Conservation (phyloP, 2,888 invertebrate genomes). For the Cheilosia urbana region DNA sequence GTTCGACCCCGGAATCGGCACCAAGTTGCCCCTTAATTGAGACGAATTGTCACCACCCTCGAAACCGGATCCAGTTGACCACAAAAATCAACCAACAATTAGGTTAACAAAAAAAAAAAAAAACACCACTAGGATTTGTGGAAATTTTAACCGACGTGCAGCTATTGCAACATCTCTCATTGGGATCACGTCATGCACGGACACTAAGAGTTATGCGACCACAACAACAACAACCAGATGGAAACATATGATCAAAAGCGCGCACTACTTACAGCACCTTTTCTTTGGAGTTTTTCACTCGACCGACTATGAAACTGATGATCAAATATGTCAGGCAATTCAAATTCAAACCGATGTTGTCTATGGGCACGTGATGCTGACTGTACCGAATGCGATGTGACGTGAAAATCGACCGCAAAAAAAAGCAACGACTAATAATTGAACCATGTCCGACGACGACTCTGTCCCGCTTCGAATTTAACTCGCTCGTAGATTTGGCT, state of each 20-base stretch:
- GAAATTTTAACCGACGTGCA: background rate
- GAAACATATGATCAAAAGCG: slow-evolving; percentile 52
- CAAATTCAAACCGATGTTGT: slow-evolving; percentile 69
- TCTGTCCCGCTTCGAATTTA: slow-evolving; percentile 11
- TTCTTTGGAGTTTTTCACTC: slow-evolving; percentile 58
- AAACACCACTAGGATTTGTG: background rate
- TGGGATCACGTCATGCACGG: slow-evolving; percentile 57
- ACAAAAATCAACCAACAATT: slow-evolving; percentile 34
- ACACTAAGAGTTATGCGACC: slow-evolving; percentile 3
- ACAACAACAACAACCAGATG: slow-evolving; percentile 58
- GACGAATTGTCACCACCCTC: background rate
- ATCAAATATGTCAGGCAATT: slow-evolving; percentile 65
- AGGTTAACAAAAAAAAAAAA: background rate
- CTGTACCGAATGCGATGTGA: slow-evolving; percentile 63
- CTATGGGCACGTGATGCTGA: slow-evolving; percentile 64
- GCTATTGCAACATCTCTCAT: slow-evolving; percentile 29
- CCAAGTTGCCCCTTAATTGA: background rate
- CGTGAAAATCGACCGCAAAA: slow-evolving; percentile 69
- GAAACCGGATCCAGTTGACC: slow-evolving; percentile 29
- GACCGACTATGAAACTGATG: slow-evolving; percentile 66
- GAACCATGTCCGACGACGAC: slow-evolving; percentile 1
- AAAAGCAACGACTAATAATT: background rate
- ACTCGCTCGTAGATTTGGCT: background rate
- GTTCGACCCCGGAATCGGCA: too few species aligned
- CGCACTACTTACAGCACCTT: slow-evolving; percentile 62